A percentile compares a stretch with the other conserved stretches of the same genome.
Conservation (phyloP, 2,888 invertebrate genomes). For the Tachina lurida region DNA sequence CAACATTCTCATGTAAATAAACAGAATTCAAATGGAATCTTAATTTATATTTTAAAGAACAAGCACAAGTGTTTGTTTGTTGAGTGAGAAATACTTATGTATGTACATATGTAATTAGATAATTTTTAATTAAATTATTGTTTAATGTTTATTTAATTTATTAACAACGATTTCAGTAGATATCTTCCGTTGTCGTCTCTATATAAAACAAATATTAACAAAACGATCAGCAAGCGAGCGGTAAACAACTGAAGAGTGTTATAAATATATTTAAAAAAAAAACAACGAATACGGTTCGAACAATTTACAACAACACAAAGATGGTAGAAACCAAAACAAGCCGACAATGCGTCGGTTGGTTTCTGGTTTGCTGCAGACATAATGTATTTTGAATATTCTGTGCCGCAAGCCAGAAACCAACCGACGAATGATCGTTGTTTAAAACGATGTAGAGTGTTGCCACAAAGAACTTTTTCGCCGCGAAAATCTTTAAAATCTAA, state of each 20-base stretch:
- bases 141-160: constrained; percentile 65
- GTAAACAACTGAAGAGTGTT: constrained; percentile 30
- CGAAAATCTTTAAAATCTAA: background rate
- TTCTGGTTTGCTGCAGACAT: too few species aligned
- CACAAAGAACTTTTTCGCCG: background rate
- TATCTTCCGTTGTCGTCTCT: constrained; percentile 16
- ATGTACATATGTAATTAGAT: constrained; percentile 11
- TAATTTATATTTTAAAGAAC: constrained; percentile 17
- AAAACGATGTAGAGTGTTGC: constrained; percentile 39
- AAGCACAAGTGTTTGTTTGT: background rate
- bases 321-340: constrained; percentile 28
- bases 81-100: background rate
- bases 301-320: constrained; percentile 33
- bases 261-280: constrained; percentile 27
- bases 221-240: constrained; percentile 35
- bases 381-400: too few species aligned
- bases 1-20: constrained; percentile 9
- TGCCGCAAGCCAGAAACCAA: too few species aligned
- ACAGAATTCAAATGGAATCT: constrained; percentile 27
- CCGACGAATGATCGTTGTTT: constrained; percentile 59
- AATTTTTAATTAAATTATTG: constrained; percentile 62
- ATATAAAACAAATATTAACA: constrained; percentile 55
- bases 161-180: constrained; percentile 31
- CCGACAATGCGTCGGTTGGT: too few species aligned
- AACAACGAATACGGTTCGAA: constrained; percentile 8